Evolutionary conservation across 2,113 vertebrate species (phyloP).

Genomic region (Nyctibius bracteatus): DNA sequence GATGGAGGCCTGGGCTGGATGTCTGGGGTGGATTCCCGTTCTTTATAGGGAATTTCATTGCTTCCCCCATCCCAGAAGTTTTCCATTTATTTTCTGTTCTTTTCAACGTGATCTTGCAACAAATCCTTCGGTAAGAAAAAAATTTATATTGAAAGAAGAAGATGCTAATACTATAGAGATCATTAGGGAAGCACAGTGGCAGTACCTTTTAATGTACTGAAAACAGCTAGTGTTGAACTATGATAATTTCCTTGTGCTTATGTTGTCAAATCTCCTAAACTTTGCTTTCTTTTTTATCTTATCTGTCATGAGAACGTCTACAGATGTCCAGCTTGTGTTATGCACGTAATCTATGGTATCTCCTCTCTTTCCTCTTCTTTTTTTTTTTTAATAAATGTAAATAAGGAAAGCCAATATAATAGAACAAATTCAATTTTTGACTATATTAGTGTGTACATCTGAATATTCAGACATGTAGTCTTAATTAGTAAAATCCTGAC

Average conservation of each 20-base stretch:
- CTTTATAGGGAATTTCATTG: not conserved
- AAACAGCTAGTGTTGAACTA: not conserved
- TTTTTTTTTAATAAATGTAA: not conserved
- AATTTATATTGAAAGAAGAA: not conserved
- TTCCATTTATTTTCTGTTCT: not conserved
- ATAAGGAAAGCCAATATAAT: not conserved
- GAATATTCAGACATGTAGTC: not conserved
- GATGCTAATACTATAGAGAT: not conserved
- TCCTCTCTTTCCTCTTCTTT: not conserved
- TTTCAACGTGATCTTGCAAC: not conserved
- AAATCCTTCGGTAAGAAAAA: not conserved
- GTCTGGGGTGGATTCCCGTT: not conserved
- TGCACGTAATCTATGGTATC: not conserved
- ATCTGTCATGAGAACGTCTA: not conserved
- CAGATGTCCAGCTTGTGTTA: not conserved
- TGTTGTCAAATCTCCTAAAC: not conserved
- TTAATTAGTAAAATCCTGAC: slow-evolving; percentile 22
- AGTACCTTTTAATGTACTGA: not conserved
- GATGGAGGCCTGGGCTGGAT: not conserved
- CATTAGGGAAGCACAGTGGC: not conserved
- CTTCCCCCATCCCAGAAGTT: not conserved
- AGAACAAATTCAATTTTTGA: not conserved
- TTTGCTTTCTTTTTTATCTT: not conserved
- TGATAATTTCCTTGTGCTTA: not conserved
- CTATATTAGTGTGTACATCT: not conserved